Percentiles rank a stretch among this genome's conserved stretches.
Evolutionary conservation across 1,140 invertebrate genomes (phyloP).

Genomic region (Whitmania pigra): DNA sequence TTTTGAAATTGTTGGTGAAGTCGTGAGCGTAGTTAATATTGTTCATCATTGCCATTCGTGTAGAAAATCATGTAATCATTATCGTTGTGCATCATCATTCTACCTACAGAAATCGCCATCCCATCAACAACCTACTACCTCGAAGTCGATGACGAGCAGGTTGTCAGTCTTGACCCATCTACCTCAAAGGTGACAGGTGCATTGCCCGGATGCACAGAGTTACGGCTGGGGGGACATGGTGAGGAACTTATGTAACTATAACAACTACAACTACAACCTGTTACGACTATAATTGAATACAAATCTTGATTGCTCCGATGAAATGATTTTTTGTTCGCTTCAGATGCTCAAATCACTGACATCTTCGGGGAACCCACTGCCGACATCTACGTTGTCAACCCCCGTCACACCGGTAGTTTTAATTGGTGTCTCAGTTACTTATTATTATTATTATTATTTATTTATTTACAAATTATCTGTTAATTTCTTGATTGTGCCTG

Average conservation of each 20-base stretch:
- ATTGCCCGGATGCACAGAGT: constrained; percentile 53
- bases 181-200: constrained; percentile 47
- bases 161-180: constrained; percentile 48
- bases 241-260: neutral
- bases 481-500: no score
- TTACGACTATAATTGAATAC: no score
- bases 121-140: constrained; percentile 63
- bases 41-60: no score
- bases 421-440: no score
- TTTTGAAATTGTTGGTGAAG: no score
- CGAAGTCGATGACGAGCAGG: constrained; percentile 50
- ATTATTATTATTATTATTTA: no score
- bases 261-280: neutral
- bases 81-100: constrained; percentile 7
- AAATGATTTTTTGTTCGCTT: constrained; percentile 23
- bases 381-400: constrained; percentile 41
- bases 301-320: no score
- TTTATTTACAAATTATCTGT: no score
- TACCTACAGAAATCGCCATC: constrained; percentile 48
- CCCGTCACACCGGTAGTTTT: constrained; percentile 36
- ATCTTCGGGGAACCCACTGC: constrained; percentile 42
- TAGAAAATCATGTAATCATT: no score
- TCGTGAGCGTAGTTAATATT: no score
- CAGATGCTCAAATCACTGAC: constrained; percentile 38
- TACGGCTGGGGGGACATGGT: constrained; percentile 46